Evolutionary conservation across 2,113 vertebrate species (phyloP).

Genomic region (Merops nubicus): DNA sequence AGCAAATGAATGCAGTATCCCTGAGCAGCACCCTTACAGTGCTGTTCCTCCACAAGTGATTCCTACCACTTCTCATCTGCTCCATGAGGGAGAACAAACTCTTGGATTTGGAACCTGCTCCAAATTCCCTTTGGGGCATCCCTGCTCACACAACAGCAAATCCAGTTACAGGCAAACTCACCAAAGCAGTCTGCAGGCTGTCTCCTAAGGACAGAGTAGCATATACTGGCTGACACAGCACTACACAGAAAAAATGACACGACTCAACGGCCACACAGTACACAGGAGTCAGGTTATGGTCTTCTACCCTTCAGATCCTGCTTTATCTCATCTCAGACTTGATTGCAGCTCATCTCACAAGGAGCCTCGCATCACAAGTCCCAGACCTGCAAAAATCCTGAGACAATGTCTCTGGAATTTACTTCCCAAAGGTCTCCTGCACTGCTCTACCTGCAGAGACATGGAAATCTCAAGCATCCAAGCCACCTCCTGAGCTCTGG

Average conservation of each 20-base stretch:
- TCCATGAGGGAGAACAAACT: not conserved
- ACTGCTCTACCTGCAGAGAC: not conserved
- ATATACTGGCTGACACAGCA: not conserved
- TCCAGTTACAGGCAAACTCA: not conserved
- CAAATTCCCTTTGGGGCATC: not conserved
- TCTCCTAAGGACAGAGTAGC: not conserved
- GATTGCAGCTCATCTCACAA: not conserved
- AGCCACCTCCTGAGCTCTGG: not conserved
- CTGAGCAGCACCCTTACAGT: not conserved
- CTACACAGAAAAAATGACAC: rapidly evolving
- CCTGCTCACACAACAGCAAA: not conserved
- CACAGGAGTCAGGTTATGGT: not conserved
- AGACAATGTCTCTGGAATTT: not conserved
- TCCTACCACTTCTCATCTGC: not conserved
- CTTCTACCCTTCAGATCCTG: not conserved
- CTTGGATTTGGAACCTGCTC: not conserved
- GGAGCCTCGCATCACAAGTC: not conserved
- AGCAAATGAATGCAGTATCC: not conserved
- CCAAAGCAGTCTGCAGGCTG: not conserved
- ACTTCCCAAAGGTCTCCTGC: not conserved
- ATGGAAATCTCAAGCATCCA: not conserved
- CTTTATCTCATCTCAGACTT: not conserved
- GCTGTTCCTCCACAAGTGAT: not conserved
- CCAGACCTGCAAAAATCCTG: not conserved
- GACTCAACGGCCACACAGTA: not conserved